A percentile compares a stretch with the other conserved stretches of the same genome.
These are phyloP conservation scores for Drosophila nikananu DNA, from an alignment of 1,140 invertebrate genomes.

Conservation along the genomic window DNA sequence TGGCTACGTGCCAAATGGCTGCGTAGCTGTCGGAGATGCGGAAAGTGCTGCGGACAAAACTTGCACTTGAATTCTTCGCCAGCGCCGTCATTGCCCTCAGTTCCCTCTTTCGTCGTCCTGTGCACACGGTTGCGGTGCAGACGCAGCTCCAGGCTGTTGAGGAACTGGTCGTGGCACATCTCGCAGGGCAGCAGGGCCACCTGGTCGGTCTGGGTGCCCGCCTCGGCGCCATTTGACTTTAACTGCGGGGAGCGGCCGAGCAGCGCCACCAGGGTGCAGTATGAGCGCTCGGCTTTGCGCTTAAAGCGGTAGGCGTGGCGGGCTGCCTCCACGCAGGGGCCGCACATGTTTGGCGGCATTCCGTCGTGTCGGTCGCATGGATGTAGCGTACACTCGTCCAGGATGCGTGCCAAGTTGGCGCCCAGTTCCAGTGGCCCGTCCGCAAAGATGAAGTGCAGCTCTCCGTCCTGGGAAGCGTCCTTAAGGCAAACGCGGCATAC, in stretches of 20 bases:
- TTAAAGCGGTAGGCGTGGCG: slow-evolving; percentile 76
- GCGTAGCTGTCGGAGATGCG: slow-evolving; percentile 60
- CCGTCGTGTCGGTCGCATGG: slow-evolving; percentile 64
- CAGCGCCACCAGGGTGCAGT: slow-evolving; percentile 61
- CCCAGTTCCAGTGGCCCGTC: slow-evolving; percentile 65
- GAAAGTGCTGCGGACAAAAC: slow-evolving; percentile 63
- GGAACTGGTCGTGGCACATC: slow-evolving; percentile 70
- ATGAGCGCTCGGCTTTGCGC: slow-evolving; percentile 65
- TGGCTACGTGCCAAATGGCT: slow-evolving; percentile 64
- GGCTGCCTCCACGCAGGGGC: slow-evolving; percentile 61
- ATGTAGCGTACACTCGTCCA: slow-evolving; percentile 74
- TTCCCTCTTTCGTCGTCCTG: slow-evolving; percentile 12
- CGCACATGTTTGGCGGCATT: slow-evolving; percentile 73
- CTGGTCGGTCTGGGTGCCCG: slow-evolving; percentile 74
- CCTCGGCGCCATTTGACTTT: slow-evolving; percentile 46
- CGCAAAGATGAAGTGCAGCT: slow-evolving; percentile 74
- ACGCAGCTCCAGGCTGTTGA: slow-evolving; percentile 60
- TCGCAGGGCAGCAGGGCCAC: slow-evolving; percentile 68
- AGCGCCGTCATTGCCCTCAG: not conserved
- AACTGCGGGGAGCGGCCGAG: slow-evolving; percentile 40
- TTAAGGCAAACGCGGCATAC: slow-evolving; percentile 78
- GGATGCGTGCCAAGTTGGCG: slow-evolving; percentile 67
- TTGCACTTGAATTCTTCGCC: slow-evolving; percentile 60
- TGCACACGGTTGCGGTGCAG: slow-evolving; percentile 65
- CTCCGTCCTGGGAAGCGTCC: slow-evolving; percentile 41